Percentiles rank a stretch among this genome's conserved stretches.
Conservation (phyloP, 2,113 vertebrate genomes). For the Sarotherodon lohbergeri region DNA sequence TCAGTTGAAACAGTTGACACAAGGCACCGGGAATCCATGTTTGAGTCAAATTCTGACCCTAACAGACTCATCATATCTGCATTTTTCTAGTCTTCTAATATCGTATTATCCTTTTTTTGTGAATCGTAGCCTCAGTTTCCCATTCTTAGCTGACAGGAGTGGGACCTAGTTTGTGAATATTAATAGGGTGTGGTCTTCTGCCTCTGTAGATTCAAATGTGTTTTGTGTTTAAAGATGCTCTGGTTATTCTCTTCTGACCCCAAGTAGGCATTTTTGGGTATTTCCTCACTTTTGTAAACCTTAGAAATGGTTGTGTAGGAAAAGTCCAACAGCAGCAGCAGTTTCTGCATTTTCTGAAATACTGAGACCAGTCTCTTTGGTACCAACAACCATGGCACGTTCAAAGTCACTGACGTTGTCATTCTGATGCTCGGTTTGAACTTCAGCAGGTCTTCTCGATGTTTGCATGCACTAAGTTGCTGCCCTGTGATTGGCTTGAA, state of each 20-base stretch:
- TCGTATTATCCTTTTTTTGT: neutral
- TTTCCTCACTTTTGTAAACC: neutral
- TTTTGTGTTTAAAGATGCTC: neutral
- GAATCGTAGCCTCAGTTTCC: neutral
- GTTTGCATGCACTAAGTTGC: neutral
- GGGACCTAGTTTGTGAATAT: neutral
- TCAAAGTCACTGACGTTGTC: neutral
- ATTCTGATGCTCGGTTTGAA: neutral
- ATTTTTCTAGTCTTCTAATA: neutral
- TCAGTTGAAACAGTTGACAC: neutral
- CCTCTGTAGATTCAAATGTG: neutral
- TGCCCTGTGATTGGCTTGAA: neutral
- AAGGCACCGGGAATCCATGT: neutral
- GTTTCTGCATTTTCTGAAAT: too few relatives aligned
- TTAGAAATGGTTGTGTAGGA: neutral
- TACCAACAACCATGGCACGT: neutral
- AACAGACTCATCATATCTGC: neutral
- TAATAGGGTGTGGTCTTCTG: neutral
- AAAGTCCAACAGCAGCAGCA: neutral
- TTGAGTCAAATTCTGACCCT: neutral
- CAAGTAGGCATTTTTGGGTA: neutral
- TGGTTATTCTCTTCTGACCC: neutral
- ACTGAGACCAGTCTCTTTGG: too few relatives aligned
- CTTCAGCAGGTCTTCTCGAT: neutral
- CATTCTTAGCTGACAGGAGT: neutral